Evolutionary conservation across 2,888 invertebrate genomes (phyloP).

Genomic region (Esperia sulphurella): DNA sequence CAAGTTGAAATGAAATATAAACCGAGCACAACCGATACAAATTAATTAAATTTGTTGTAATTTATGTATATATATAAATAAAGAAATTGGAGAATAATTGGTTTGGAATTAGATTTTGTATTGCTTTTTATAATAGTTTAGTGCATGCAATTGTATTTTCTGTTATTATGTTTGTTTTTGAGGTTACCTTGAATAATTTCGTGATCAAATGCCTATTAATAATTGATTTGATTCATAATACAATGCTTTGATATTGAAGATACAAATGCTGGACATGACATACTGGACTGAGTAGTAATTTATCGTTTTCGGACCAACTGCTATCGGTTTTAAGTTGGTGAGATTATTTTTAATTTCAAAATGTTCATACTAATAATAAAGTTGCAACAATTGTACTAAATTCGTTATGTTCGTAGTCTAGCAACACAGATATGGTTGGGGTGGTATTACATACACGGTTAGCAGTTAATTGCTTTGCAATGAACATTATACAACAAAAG

Average conservation of each 20-base stretch:
- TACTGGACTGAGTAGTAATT: too few relatives aligned
- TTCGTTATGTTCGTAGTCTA: neutral
- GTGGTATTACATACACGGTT: conserved; percentile 7
- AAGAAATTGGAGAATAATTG: neutral
- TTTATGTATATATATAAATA: neutral
- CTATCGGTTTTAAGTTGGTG: too few relatives aligned
- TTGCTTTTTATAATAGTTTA: neutral
- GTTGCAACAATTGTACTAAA: neutral
- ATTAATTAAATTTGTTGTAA: neutral
- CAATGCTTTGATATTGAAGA: too few relatives aligned
- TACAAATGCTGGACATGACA: too few relatives aligned
- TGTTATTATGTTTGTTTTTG: neutral
- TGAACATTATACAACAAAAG: conserved; percentile 36
- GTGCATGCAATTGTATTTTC: neutral
- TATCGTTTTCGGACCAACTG: too few relatives aligned
- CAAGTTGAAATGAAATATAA: conserved; percentile 9
- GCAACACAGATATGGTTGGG: neutral
- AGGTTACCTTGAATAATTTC: too few relatives aligned
- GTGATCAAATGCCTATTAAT: too few relatives aligned
- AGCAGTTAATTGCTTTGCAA: conserved; percentile 28
- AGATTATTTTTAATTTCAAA: too few relatives aligned
- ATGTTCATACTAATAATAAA: too few relatives aligned
- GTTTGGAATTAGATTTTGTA: neutral
- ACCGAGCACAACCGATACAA: neutral
- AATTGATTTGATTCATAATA: too few relatives aligned